phyloP scores from a whole-genome alignment of 2,113 vertebrate species.

The Tragulus kanchil region DNA sequence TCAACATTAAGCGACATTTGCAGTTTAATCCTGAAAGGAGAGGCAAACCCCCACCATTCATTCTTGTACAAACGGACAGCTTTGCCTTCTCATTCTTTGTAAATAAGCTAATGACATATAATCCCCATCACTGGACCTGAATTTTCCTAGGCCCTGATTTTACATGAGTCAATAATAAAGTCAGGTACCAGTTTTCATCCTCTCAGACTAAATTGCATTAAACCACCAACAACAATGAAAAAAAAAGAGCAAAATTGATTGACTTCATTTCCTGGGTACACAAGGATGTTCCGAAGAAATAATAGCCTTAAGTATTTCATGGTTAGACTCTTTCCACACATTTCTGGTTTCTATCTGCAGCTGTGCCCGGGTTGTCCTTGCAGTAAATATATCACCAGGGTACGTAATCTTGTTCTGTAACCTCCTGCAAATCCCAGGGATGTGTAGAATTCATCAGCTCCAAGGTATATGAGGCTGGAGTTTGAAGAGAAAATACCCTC shows the following conservation, averaged over 20 bases:
- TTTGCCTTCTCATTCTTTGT: constrained; percentile 27
- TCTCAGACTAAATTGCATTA: constrained; percentile 56
- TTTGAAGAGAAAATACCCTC: constrained; percentile 28
- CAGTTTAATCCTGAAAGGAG: constrained; percentile 21
- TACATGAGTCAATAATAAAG: constrained; percentile 42
- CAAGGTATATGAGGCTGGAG: constrained; percentile 18
- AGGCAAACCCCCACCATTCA: background rate
- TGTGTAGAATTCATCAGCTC: constrained; percentile 70
- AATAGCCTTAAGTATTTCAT: constrained; percentile 50
- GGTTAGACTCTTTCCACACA: constrained; percentile 35
- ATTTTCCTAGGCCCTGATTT: background rate
- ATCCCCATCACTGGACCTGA: background rate
- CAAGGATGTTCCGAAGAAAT: background rate
- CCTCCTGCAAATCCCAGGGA: constrained; percentile 68
- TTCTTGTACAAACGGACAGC: background rate
- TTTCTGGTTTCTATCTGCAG: constrained; percentile 57
- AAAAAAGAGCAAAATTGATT: constrained; percentile 34
- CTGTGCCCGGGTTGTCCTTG: constrained; percentile 60
- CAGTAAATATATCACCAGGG: constrained; percentile 72
- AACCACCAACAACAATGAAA: constrained; percentile 33
- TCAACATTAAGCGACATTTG: constrained; percentile 39
- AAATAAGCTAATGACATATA: constrained; percentile 42
- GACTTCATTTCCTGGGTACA: constrained; percentile 52
- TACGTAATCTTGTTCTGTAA: constrained; percentile 67
- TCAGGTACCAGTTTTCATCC: constrained; percentile 59